Conservation (phyloP, 2,797 vertebrate genomes). For the Melopsittacus undulatus region DNA sequence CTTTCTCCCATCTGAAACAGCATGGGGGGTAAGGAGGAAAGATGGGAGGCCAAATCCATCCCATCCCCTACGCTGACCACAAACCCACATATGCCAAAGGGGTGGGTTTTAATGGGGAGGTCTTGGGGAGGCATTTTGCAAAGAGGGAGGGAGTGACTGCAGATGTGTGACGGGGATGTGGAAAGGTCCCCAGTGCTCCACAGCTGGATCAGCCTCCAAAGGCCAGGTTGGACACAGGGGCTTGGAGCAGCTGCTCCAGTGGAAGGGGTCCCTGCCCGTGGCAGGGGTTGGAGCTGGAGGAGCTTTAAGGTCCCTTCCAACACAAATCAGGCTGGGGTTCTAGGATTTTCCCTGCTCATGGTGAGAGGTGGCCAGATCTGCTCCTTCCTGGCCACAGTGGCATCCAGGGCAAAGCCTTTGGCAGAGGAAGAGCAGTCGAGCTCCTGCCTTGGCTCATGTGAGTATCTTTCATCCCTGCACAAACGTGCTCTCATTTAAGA, state of each 20-base stretch:
- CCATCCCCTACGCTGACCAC: neutral
- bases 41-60: neutral
- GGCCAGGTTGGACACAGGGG: too few relatives aligned
- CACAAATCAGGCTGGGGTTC: neutral
- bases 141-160: neutral
- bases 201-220: rapidly evolving
- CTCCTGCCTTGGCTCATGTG: neutral
- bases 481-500: neutral
- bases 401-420: neutral
- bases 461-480: constrained; percentile 48
- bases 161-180: neutral
- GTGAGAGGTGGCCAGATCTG: neutral
- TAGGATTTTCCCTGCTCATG: neutral
- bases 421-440: neutral
- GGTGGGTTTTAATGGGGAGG: neutral
- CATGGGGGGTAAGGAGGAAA: neutral
- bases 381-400: neutral
- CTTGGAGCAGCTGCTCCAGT: too few relatives aligned
- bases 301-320: neutral
- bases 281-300: neutral
- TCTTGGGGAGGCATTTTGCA: neutral
- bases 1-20: neutral
- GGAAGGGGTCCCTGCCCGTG: too few relatives aligned
- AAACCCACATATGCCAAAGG: rapidly evolving
- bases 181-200: neutral